Base-by-base conservation (phyloP, 1,140 invertebrate genomes). In the Zaprionus kolodkinae region DNA sequence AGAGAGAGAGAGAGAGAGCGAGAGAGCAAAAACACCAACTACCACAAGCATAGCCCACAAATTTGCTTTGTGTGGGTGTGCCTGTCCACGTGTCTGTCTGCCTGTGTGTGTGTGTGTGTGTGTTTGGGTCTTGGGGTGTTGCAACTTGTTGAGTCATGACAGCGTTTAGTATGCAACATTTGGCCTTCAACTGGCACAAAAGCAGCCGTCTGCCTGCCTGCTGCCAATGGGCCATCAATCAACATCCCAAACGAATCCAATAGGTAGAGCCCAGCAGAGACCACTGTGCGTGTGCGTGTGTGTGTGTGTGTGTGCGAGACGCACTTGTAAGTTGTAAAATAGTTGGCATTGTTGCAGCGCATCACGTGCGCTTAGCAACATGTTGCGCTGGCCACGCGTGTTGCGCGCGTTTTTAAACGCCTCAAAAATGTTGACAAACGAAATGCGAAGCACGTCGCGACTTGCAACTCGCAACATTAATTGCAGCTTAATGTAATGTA, bases 141-240 rank as follows among this genome's bases (percentile, higher is more conserved):
- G 79, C 76, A 78, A 86, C 84, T 88, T 87, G 83, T 86, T 86
- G 83, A 86, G 83, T 88, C 83, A 86, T 79, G 78, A 15, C 52
- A 62, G 63, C 61, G 69, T 79, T 86, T 86, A 87, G 84, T 76
- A 87, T 88, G 75, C 84, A 78, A 57, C 67, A 62, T 59, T 45
- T 74, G 78, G 78, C 78, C 78, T 66, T 74, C 78, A 80, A 80
- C 54, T 79, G 78, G 66, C 74, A 72, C 71, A 77, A 83, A 76
- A 70, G 78, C 66, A 52, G 45, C 52, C 68, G 38, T 40, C 38
- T 45, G 40, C n/a, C 40, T 15, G n/a, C 40, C n/a, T 7, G 74
- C 71, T 72, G 81, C 66, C 54, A 56, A 55, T 52, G 64, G 69
- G 17, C 54, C 78, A 78, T 75, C 74, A 81, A 81, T 86, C 69